These are phyloP conservation scores for Penaeus vannamei DNA, from an alignment of 1,140 invertebrate species.

Conservation along the genomic window DNA sequence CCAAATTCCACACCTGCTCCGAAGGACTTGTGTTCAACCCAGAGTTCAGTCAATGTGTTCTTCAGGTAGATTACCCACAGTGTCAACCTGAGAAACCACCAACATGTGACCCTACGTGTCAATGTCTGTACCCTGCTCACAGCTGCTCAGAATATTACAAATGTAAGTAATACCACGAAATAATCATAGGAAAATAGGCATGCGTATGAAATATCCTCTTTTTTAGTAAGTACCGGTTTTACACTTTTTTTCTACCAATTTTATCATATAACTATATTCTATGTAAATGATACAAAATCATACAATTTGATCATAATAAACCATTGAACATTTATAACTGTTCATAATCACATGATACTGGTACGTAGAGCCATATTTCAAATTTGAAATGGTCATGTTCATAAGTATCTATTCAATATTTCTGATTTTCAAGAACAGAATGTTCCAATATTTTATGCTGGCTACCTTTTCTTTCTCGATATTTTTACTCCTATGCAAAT, in stretches of 20 bases:
- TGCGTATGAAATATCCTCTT: neutral
- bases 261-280: neutral
- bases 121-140: conserved; percentile 55
- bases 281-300: neutral
- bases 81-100: conserved; percentile 55
- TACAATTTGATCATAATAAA: neutral
- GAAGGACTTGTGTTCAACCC: conserved; percentile 52
- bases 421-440: too few species aligned
- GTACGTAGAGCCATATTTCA: too few species aligned
- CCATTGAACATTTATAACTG: too few species aligned
- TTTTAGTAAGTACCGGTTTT: neutral
- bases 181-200: neutral
- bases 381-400: too few species aligned
- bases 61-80: conserved; percentile 47
- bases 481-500: too few species aligned
- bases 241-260: neutral
- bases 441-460: too few species aligned
- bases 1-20: conserved; percentile 52
- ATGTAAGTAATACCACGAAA: conserved; percentile 35
- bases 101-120: conserved; percentile 52
- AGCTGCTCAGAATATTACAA: conserved; percentile 56
- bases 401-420: too few species aligned
- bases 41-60: conserved; percentile 44
- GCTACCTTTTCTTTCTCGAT: too few species aligned
- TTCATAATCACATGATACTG: too few species aligned